phyloP scores from a whole-genome alignment of 2,113 vertebrate genomes.

The Pseudolaguvia tuberculata region DNA sequence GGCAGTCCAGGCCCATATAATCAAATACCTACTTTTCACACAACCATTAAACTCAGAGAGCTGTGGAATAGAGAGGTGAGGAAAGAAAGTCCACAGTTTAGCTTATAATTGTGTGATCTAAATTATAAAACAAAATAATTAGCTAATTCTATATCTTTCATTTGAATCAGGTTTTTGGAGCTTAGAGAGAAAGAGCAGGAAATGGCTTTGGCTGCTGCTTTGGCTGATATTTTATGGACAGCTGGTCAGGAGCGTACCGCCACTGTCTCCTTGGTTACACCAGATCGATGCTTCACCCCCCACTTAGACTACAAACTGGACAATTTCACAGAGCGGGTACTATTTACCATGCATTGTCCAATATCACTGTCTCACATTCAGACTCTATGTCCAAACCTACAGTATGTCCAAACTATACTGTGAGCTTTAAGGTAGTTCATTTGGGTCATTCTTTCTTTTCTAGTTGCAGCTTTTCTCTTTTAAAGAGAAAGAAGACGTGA shows the following conservation, averaged over 20 bases:
- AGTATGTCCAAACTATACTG: neutral
- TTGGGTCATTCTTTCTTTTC: conserved; percentile 13
- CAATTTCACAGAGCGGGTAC: conserved; percentile 72
- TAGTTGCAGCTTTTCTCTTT: conserved; percentile 82
- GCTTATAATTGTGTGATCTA: neutral
- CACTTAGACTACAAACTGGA: conserved; percentile 59
- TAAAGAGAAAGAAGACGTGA: conserved; percentile 64
- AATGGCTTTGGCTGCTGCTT: conserved; percentile 54
- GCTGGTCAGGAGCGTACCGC: conserved; percentile 68
- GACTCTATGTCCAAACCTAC: neutral
- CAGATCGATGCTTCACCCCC: conserved; percentile 48
- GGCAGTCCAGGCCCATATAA: conserved; percentile 75
- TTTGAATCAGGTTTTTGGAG: conserved; percentile 61
- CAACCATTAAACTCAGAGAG: conserved; percentile 49
- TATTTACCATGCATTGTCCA: conserved; percentile 39
- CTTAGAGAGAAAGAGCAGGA: conserved; percentile 64
- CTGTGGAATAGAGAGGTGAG: conserved; percentile 66
- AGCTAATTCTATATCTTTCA: neutral
- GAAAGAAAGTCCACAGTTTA: neutral
- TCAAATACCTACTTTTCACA: conserved; percentile 75
- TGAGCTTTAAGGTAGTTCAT: neutral
- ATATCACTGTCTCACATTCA: neutral
- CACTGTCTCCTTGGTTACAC: conserved; percentile 63
- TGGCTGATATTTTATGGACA: conserved; percentile 78
- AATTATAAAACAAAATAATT: neutral